phyloP scores from a whole-genome alignment of 2,888 invertebrate genomes.

The Diaperis boleti region DNA sequence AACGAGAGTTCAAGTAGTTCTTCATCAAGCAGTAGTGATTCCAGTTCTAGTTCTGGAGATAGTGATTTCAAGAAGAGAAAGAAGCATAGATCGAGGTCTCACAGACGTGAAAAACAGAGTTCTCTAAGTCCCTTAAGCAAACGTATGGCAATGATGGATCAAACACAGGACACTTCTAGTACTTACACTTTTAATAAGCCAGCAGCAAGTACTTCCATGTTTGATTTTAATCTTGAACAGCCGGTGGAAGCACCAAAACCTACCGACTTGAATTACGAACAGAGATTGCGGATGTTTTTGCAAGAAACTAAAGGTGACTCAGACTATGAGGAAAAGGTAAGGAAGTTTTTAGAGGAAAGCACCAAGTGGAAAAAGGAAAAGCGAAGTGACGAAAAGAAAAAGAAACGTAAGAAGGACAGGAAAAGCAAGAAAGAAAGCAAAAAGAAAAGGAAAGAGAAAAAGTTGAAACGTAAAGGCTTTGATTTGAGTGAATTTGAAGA shows the following conservation, averaged over 20 bases:
- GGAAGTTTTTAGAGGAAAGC: conserved; percentile 87
- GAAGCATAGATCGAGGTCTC: conserved; percentile 71
- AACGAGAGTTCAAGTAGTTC: conserved; percentile 73
- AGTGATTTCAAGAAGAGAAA: conserved; percentile 69
- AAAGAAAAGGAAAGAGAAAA: conserved; percentile 80
- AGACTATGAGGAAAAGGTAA: conserved; percentile 86
- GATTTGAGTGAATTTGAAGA: conserved; percentile 75
- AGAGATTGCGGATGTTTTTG: conserved; percentile 73
- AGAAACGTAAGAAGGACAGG: conserved; percentile 70
- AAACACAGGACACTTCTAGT: conserved; percentile 67
- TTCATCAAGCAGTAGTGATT: conserved; percentile 70
- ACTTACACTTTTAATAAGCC: conserved; percentile 81
- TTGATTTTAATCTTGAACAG: conserved; percentile 68
- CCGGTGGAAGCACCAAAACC: conserved; percentile 58
- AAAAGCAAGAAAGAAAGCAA: conserved; percentile 80
- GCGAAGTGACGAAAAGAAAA: conserved; percentile 75
- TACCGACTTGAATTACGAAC: conserved; percentile 55
- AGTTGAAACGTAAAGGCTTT: conserved; percentile 77
- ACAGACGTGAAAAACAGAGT: conserved; percentile 73
- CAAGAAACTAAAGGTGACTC: conserved; percentile 84
- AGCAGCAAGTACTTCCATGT: conserved; percentile 66
- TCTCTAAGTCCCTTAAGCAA: conserved; percentile 87
- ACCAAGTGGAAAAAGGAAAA: conserved; percentile 82
- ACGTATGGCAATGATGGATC: conserved; percentile 81
- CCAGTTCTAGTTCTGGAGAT: conserved; percentile 75